phyloP scores from a whole-genome alignment of 1,140 invertebrate species.

The Pseudomyrmex dendroicus region DNA sequence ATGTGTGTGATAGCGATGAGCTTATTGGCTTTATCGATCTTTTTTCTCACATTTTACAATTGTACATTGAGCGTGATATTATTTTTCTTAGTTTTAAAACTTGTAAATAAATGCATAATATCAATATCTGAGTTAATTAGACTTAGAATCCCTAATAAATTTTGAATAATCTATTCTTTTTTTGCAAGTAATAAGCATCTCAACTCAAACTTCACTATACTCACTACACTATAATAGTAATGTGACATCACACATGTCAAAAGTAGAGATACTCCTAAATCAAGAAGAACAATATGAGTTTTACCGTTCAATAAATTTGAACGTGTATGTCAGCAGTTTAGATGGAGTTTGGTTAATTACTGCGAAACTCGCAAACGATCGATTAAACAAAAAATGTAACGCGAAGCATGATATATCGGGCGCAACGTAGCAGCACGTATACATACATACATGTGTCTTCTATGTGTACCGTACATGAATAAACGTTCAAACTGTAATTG shows the following conservation, averaged over 20 bases:
- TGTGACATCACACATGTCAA: neutral
- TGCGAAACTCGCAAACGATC: neutral
- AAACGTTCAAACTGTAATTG: neutral
- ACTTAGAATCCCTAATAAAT: neutral
- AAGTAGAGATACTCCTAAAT: neutral
- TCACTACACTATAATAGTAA: constrained; percentile 22
- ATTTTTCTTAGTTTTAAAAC: no score
- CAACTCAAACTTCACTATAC: no score
- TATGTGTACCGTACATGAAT: neutral
- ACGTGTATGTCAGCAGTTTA: neutral
- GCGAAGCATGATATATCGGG: neutral
- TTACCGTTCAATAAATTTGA: constrained; percentile 1
- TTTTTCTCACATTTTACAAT: no score
- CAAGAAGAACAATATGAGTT: neutral
- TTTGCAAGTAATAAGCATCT: neutral
- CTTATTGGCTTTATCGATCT: no score
- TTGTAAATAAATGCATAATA: no score
- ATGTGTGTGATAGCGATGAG: no score
- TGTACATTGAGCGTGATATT: no score
- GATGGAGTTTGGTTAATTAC: constrained; percentile 4
- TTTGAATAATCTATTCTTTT: constrained; percentile 8
- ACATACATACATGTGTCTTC: no score
- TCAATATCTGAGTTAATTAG: neutral
- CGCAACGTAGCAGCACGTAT: neutral
- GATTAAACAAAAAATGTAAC: neutral